A percentile compares a stretch with the other conserved stretches of the same genome.
These are phyloP conservation scores for Podarcis siculus DNA, from an alignment of 2,797 vertebrate species.

Conservation along the genomic window DNA sequence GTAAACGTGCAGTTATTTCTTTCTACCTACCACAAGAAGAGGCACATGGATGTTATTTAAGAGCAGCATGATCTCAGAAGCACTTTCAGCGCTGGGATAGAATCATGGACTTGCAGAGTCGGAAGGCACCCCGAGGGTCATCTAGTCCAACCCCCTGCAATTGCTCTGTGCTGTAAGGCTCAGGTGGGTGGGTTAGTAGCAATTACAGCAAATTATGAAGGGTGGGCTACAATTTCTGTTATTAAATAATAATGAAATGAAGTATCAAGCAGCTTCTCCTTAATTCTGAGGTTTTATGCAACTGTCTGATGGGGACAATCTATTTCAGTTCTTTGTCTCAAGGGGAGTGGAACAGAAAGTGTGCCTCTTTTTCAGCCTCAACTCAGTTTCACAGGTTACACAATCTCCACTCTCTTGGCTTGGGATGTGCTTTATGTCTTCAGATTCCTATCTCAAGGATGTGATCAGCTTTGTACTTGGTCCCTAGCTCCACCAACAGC, in stretches of 20 bases:
- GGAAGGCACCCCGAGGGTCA: no score
- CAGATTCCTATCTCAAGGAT: conserved; percentile 3
- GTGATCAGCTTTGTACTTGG: neutral
- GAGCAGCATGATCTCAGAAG: neutral
- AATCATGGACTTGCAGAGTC: neutral
- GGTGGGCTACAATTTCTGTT: no score
- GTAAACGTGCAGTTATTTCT: neutral
- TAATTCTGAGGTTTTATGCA: neutral
- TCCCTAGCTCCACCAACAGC: neutral
- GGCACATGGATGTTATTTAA: neutral
- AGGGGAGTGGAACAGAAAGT: neutral
- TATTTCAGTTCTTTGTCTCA: neutral
- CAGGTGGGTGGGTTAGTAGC: neutral
- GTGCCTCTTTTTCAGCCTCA: neutral
- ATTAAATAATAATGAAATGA: no score
- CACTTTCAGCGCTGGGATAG: neutral
- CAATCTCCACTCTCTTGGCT: neutral
- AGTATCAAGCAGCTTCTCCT: neutral
- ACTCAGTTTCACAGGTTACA: neutral
- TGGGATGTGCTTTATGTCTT: neutral
- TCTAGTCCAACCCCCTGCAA: no score
- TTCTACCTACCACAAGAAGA: neutral
- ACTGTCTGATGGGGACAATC: neutral
- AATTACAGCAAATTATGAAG: neutral
- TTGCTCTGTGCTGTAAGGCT: neutral